Evolutionary conservation across 1,140 invertebrate genomes (phyloP), one percentile per base, ranked within the genome.

Genomic region (Drosophila auraria): DNA sequence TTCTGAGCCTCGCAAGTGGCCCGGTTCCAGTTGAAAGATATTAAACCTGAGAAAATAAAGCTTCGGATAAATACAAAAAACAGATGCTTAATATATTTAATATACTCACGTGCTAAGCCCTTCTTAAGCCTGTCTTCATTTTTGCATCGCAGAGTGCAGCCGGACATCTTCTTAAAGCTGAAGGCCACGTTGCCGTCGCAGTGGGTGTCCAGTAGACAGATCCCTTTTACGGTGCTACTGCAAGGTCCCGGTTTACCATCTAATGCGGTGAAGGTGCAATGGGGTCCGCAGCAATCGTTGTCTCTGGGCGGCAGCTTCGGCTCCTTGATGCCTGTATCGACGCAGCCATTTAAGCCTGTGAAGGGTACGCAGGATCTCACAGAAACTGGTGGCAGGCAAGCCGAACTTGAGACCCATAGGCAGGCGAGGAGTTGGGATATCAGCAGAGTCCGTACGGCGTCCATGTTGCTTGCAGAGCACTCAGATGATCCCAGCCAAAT

Each of bases 271-370:
- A 40, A 69, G 8, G 8, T 14, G 40, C 75, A 78, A 0, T 23
- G 44, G 11, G 74, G 50, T 8, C 74, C 51, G 12, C 75, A 78
- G 57, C 75, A 78, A 27, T 42, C 7, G 11, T 78, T 78, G 15
- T 77, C 75, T 9, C 64, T 44, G 8, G 63, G 49, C 12, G 75
- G 75, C 12, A 78, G 15, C 4, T 25, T 33, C 0, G 74, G 75
- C 33, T 78, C 75, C 23, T 0, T 1, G 5, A 30, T 14, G 12
- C 23, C 14, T 6, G 3, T 14, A 8, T 38, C 11, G 9, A 2
- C 0, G 38, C 75, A 70, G 14, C 17, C 6, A 14, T 51, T 62
- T 3, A 27, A 11, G 2, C 64, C 74, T 8, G 9, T 0, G 14
- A 62, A 78, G 0, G 64, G 12, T 2, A 50, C 17, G 38, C 75